Evolutionary conservation across 2,797 vertebrate species (phyloP), one percentile per base, ranked within the genome.

Genomic region (Myotis pilosus): DNA sequence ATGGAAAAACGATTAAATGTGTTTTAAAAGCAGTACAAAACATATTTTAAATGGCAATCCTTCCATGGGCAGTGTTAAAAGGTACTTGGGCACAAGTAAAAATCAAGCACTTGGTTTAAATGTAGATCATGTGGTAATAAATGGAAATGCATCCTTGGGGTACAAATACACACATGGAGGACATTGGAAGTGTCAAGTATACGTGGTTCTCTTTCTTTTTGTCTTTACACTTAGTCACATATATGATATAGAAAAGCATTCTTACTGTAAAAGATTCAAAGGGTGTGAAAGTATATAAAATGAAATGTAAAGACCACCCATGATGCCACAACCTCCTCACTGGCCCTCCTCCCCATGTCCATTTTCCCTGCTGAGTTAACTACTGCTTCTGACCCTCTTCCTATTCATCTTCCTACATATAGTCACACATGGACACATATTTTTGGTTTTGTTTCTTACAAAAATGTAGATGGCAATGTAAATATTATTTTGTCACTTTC

Each of bases 1-100:
- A 97, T 97, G 94, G 95, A 87, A 84, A 97, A 98, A 97, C 98
- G 98, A 98, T 98, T 98, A 98, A 98, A 97, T 97, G 96, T 96
- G 89, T 97, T 98, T 98, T 98, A 97, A 98, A 98, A 98, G 96
- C 97, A 97, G 97, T 96, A 97, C 97, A 97, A 98, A 98, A 97
- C 96, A 97, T 97, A 98, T 98, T 98, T 97, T 97, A 97, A 98
- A 98, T 97, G 97, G 96, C 98, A 98, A 88, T 97, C 95, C 82
- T 96, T 97, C 96, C 93, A 96, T 78, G 94, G 96, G 96, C 91
- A 97, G 97, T 91, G 95, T 96, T 98, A 93, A 98, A 93, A 92
- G 95, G 94, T 94, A 89, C 92, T 96, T 72, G 90, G 94, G 96
- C 88, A 85, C 80, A 96, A 89, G 92, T 90, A 95, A 95, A 97